Evolutionary conservation across 2,113 vertebrate genomes (phyloP).

Genomic region (Leptobrachium leishanense): DNA sequence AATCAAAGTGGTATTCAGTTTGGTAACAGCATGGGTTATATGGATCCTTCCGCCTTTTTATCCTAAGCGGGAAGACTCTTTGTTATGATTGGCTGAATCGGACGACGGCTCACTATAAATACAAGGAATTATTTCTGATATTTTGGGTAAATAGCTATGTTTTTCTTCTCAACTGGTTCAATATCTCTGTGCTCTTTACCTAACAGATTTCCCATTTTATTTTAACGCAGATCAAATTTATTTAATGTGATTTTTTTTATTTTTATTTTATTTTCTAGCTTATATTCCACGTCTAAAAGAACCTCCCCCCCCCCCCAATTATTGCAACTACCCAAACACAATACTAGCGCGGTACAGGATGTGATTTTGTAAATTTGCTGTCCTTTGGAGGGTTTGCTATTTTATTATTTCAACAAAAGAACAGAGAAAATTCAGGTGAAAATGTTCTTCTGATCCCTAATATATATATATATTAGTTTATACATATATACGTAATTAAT

Average conservation of each 20-base stretch:
- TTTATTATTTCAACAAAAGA: too few species aligned
- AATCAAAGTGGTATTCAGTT: conserved; percentile 53
- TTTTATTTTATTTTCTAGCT: not conserved
- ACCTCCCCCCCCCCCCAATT: too few species aligned
- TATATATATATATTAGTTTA: too few species aligned
- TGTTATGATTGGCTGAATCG: conserved; percentile 48
- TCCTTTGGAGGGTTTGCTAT: not conserved
- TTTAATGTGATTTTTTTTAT: conserved; percentile 49
- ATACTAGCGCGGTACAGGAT: not conserved
- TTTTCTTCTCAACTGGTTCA: conserved; percentile 20
- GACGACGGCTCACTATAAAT: conserved; percentile 51
- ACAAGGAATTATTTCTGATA: conserved; percentile 6
- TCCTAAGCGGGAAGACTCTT: conserved; percentile 53
- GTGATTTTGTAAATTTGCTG: not conserved
- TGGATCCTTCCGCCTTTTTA: conserved; percentile 75
- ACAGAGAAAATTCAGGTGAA: too few species aligned
- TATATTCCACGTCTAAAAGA: too few species aligned
- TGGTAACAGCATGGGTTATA: conserved; percentile 71
- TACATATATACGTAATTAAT: too few species aligned
- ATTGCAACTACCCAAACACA: not conserved
- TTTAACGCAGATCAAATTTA: conserved; percentile 51
- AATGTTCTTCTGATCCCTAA: too few species aligned
- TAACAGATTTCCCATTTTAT: conserved; percentile 46
- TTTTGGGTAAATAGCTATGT: conserved; percentile 29
- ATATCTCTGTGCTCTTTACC: conserved; percentile 7